Base-by-base conservation (phyloP, 2,888 invertebrate species). In the Drosophila macrothrix region DNA sequence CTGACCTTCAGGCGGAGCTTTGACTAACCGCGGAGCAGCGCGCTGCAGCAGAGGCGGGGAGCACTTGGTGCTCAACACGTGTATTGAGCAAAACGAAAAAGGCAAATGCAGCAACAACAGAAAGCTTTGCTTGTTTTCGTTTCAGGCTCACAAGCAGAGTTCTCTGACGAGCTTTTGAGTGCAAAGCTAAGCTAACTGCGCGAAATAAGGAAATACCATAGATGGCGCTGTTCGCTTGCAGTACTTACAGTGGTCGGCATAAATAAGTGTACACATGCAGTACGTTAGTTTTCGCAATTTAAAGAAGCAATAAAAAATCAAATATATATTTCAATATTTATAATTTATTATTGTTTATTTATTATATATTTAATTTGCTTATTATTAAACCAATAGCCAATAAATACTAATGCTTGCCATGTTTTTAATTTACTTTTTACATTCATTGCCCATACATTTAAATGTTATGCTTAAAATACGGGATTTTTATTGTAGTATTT, bases 261-360 rank as follows among this genome's bases (percentile, higher is more conserved):
- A 69, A 50, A 28, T 28, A n/a, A 25, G 1, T 29, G 12, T 25
- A 25, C 54, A 29, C 19, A 31, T 4, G 29, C n/a, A 52, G 19
- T 6, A 29, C 0, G 28, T 10, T 19, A n/a, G 3, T 46, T 22
- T 16, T 46, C 7, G 14, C 5, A 10, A 50, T 12, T 12, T 1
- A 31, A 29, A 29, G 4, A 33, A 22, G 14, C 22, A 19, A 14
- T 19, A 35, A 16, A 35, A 10, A 25, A 25, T 25, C 22, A 37
- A 37, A 19, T 10, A 16, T 35, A 25, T 49, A 50, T 55, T 53
- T 75, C 58, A 62, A 73, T 65, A 68, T 76, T 81, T 70, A 76
- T 78, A 78, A 78, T 87, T 79, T 88, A 83, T 88, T 88, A 73
- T 84, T 73, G 88, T 89, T 89, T 83, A 88, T 87, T 78, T 70